Conservation (phyloP, 2,888 invertebrate species). For the Balanococcus diminutus region DNA sequence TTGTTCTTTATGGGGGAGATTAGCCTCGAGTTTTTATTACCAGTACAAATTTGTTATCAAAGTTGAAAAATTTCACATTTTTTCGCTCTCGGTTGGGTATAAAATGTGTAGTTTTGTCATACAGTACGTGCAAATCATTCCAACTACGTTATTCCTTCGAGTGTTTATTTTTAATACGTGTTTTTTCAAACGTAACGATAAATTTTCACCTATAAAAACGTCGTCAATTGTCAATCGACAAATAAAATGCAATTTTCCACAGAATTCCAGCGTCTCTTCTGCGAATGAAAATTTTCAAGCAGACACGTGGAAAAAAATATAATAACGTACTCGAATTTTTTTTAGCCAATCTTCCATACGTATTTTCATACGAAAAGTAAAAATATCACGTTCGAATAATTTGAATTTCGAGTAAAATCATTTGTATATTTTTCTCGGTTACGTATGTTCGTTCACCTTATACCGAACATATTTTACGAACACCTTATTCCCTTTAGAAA, state of each 20-base stretch:
- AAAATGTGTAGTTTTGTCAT: neutral
- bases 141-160: slow-evolving; percentile 2
- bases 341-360: neutral
- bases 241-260: neutral
- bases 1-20: neutral
- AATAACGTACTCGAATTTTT: neutral
- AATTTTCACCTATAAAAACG: neutral
- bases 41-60: neutral
- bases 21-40: neutral
- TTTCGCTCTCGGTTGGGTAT: neutral
- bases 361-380: neutral
- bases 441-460: neutral
- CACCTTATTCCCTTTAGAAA: neutral
- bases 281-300: neutral
- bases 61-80: neutral
- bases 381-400: slow-evolving; percentile 5
- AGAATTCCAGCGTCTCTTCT: neutral
- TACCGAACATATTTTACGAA: neutral
- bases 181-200: neutral
- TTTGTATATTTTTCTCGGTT: neutral
- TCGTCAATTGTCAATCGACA: neutral
- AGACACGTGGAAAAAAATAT: neutral
- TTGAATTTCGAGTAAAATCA: neutral
- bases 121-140: neutral
- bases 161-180: slow-evolving; percentile 27